Percentiles rank a stretch among this genome's conserved stretches.
Evolutionary conservation across 2,797 vertebrate species (phyloP).

Genomic region (Fundulus diaphanus): DNA sequence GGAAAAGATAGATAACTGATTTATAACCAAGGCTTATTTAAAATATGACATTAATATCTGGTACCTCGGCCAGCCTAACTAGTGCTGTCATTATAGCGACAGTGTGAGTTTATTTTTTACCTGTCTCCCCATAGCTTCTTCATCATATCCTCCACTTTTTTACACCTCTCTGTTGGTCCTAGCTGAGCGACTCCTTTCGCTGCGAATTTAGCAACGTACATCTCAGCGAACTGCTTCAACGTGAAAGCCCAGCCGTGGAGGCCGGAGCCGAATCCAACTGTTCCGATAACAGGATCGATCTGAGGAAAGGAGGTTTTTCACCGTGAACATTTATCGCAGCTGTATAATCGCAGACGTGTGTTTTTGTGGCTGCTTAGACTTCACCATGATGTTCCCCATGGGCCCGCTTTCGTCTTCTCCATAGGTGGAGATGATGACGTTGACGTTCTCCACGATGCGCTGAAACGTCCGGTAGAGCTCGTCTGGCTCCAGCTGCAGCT

Average conservation of each 20-base stretch:
- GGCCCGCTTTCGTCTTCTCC: constrained; percentile 93
- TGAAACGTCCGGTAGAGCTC: constrained; percentile 94
- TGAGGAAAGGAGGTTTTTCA: constrained; percentile 45
- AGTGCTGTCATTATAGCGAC: background rate
- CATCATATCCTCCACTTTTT: constrained; percentile 98
- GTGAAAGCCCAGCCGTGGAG: constrained; percentile 97
- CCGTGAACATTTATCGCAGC: too few relatives aligned
- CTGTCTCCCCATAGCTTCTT: constrained; percentile 97
- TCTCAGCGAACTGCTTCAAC: constrained; percentile 96
- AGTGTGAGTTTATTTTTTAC: constrained; percentile 71
- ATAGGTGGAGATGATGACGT: constrained; percentile 95
- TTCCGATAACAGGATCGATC: constrained; percentile 92
- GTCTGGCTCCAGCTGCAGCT: constrained; percentile 91
- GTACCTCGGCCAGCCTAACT: background rate
- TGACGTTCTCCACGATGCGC: constrained; percentile 93
- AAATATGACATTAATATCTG: background rate
- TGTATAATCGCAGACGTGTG: background rate
- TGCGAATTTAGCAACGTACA: constrained; percentile 93
- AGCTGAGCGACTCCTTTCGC: constrained; percentile 88
- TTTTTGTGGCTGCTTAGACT: constrained; percentile 18
- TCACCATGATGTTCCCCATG: constrained; percentile 97
- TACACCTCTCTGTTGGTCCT: constrained; percentile 84
- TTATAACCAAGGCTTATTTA: background rate
- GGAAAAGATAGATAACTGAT: background rate
- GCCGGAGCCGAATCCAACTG: constrained; percentile 93